phyloP scores from a whole-genome alignment of 2,797 vertebrate genomes.

The Silurus lanzhouensis region DNA sequence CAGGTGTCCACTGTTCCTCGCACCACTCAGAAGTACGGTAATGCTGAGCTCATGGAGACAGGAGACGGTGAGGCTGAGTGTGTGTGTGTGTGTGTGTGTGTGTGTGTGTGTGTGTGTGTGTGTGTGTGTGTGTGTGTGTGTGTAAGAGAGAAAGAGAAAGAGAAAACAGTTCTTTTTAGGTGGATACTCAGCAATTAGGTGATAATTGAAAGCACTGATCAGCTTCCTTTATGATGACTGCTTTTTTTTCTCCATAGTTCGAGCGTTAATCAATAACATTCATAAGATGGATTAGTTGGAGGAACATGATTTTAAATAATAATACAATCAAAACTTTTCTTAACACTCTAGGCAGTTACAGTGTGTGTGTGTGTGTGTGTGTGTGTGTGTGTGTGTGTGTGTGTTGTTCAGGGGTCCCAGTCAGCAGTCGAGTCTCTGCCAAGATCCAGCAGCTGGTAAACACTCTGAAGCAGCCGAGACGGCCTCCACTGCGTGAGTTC shows the following conservation, averaged over 20 bases:
- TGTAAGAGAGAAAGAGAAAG: background rate
- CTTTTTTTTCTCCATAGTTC: constrained; percentile 43
- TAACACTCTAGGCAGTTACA: background rate
- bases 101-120: constrained; percentile 16
- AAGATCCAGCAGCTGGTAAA: constrained; percentile 99
- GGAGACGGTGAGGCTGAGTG: constrained; percentile 77
- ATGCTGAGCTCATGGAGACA: constrained; percentile 89
- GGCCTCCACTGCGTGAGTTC: constrained; percentile 93
- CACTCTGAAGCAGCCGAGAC: constrained; percentile 92
- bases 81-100: constrained; percentile 39
- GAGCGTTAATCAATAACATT: constrained; percentile 48
- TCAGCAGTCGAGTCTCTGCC: constrained; percentile 97
- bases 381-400: constrained; percentile 25
- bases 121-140: constrained; percentile 21
- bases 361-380: background rate
- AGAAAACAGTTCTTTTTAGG: constrained; percentile 17
- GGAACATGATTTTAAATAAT: constrained; percentile 27
- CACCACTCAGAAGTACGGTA: constrained; percentile 87
- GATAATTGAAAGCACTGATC: constrained; percentile 56
- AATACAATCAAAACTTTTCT: constrained; percentile 20
- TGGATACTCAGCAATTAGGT: constrained; percentile 47
- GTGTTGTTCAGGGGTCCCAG: constrained; percentile 84
- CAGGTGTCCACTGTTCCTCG: constrained; percentile 80
- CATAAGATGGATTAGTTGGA: constrained; percentile 40
- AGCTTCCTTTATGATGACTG: constrained; percentile 50